Percentiles rank a stretch among this genome's conserved stretches.
Conservation (phyloP, 2,888 invertebrate species). For the Macrosoma leucophasiata region DNA sequence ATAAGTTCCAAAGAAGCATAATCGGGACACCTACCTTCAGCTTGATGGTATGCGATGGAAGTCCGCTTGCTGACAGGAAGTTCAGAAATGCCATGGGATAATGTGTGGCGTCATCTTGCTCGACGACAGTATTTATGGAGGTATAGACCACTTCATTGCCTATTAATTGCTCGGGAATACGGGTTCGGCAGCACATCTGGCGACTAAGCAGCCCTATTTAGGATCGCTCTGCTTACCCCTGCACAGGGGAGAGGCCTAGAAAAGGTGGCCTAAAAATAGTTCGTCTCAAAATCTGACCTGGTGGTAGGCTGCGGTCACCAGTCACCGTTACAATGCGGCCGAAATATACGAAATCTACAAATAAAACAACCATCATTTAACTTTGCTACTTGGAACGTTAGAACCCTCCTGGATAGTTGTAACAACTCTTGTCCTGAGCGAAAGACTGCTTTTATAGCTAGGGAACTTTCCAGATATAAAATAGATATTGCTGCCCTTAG, state of each 20-base stretch:
- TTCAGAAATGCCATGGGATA: too few species aligned
- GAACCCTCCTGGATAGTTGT: constrained; percentile 1
- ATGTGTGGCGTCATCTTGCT: too few species aligned
- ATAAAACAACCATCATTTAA: too few species aligned
- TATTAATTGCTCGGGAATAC: too few species aligned
- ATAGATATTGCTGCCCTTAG: constrained; percentile 5
- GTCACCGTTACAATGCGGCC: constrained; percentile 4
- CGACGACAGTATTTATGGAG: too few species aligned
- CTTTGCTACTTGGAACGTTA: constrained; percentile 3
- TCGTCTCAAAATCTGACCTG: constrained; percentile 6
- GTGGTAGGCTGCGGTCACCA: constrained; percentile 8
- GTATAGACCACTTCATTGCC: too few species aligned
- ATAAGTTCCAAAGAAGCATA: too few species aligned
- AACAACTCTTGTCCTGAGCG: constrained; percentile 2
- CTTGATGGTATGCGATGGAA: too few species aligned
- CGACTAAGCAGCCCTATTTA: constrained; percentile 18
- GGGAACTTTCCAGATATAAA: not conserved
- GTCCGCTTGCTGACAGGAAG: too few species aligned
- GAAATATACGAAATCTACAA: too few species aligned
- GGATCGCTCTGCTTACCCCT: constrained; percentile 15
- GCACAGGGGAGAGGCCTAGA: constrained; percentile 9
- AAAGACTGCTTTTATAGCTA: constrained; percentile 5
- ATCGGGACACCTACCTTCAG: too few species aligned
- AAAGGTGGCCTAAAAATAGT: constrained; percentile 11
- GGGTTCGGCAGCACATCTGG: constrained; percentile 17